Evolutionary conservation across 2,888 invertebrate species (phyloP).

Genomic region (Apomyelois bistriatella): DNA sequence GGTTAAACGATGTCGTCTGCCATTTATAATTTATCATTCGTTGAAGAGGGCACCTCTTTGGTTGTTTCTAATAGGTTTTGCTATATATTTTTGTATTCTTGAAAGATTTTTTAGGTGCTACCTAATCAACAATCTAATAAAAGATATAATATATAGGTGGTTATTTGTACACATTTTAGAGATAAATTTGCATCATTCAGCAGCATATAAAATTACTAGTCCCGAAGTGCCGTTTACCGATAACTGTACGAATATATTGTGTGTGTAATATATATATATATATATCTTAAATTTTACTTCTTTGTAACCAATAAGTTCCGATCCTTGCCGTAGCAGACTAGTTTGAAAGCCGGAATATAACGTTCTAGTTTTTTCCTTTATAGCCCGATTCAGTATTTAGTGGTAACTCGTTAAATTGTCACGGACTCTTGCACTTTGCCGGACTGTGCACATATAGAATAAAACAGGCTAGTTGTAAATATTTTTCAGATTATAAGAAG

Average conservation of each 20-base stretch:
- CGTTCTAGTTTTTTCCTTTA: slow-evolving; percentile 7
- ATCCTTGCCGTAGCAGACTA: neutral
- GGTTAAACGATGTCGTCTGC: slow-evolving; percentile 43
- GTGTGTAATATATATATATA: too few species aligned
- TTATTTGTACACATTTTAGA: too few species aligned
- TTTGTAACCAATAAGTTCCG: too few species aligned
- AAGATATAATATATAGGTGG: too few species aligned
- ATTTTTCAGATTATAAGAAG: slow-evolving; percentile 15
- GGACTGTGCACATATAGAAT: slow-evolving; percentile 42
- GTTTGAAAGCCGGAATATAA: neutral
- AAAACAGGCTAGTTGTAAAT: slow-evolving; percentile 25
- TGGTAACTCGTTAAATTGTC: slow-evolving; percentile 51
- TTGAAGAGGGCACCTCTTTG: slow-evolving; percentile 41
- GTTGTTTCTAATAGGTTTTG: slow-evolving; percentile 31
- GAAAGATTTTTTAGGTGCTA: too few species aligned
- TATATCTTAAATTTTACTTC: too few species aligned
- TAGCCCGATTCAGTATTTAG: slow-evolving; percentile 29
- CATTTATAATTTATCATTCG: slow-evolving; percentile 56
- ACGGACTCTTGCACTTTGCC: slow-evolving; percentile 47
- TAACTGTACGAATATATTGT: too few species aligned
- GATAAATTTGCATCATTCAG: too few species aligned
- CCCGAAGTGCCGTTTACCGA: too few species aligned
- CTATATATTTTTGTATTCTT: too few species aligned
- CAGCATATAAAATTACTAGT: too few species aligned
- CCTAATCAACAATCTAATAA: too few species aligned